Evolutionary conservation across 92 coral and sea anemone species (phyloP).

Genomic region (Zoanthus gigantus): DNA sequence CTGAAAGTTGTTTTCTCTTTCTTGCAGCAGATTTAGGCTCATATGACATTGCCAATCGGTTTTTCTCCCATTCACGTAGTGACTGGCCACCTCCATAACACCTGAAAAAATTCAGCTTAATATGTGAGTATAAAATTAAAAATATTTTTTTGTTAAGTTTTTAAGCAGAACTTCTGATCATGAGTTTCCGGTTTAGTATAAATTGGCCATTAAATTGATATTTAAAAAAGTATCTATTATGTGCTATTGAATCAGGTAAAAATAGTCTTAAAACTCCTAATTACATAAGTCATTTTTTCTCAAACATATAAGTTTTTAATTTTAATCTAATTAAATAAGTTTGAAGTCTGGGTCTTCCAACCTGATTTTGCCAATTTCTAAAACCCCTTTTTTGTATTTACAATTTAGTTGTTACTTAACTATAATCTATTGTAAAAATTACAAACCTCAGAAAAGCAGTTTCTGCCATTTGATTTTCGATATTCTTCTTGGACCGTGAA

Average conservation of each 20-base stretch:
- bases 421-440: too few relatives aligned
- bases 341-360: background rate
- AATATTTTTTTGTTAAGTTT: background rate
- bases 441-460: conserved; percentile 47
- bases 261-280: background rate
- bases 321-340: background rate
- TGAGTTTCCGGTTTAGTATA: background rate
- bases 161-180: background rate
- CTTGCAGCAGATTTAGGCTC: conserved; percentile 24
- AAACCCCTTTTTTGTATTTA: too few relatives aligned
- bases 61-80: conserved; percentile 6
- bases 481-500: conserved; percentile 16
- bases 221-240: background rate
- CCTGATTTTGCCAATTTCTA: background rate
- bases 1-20: conserved; percentile 1
- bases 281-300: background rate
- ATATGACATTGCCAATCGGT: background rate
- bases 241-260: background rate
- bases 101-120: background rate
- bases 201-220: background rate
- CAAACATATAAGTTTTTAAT: background rate
- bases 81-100: conserved; percentile 41
- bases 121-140: background rate
- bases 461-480: conserved; percentile 52
- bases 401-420: background rate